phyloP scores from a whole-genome alignment of 2,797 vertebrate genomes.

The Liasis olivaceus region DNA sequence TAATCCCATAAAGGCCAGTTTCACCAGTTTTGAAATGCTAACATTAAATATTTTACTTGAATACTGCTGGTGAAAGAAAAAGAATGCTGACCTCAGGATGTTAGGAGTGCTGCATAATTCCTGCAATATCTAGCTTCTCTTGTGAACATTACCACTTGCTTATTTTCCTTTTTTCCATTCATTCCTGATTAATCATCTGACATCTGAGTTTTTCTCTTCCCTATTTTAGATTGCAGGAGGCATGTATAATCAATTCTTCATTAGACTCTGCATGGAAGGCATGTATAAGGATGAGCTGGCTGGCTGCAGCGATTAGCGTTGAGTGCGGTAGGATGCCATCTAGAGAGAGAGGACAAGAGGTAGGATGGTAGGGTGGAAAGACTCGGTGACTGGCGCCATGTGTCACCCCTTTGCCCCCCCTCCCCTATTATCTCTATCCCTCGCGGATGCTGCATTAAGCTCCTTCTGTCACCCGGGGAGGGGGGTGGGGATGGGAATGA shows the following conservation, averaged over 20 bases:
- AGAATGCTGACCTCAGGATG: not conserved
- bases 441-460: constrained; percentile 28
- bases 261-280: not conserved
- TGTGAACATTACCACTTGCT: not conserved
- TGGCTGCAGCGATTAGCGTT: not conserved
- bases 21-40: not conserved
- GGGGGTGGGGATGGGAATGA: not conserved
- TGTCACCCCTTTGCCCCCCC: not conserved
- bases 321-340: not conserved
- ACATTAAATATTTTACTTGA: not conserved
- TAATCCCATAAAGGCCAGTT: not conserved
- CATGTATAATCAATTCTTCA: not conserved
- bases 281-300: not conserved
- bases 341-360: not conserved
- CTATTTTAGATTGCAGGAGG: not conserved
- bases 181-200: not conserved
- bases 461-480: not conserved
- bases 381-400: not conserved
- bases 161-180: not conserved
- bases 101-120: not conserved
- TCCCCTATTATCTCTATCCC: not conserved
- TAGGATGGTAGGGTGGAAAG: not conserved
- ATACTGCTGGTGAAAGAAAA: not conserved
- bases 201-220: not conserved
- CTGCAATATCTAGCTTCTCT: not conserved